Evolutionary conservation across 2,113 vertebrate species (phyloP).

Genomic region (Rhabdomys dilectus): DNA sequence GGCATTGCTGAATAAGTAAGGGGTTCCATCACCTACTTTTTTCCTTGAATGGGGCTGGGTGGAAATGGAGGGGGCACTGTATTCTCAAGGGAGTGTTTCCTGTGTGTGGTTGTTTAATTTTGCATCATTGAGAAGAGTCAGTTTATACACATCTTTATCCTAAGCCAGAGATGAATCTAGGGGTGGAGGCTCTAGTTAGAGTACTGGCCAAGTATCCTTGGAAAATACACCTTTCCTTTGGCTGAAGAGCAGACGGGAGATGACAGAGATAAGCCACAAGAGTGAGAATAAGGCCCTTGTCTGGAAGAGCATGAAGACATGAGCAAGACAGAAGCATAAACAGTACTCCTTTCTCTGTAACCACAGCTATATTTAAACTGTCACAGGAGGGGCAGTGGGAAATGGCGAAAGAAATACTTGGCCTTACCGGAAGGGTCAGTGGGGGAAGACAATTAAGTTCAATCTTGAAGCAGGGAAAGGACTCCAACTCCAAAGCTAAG

Average conservation of each 20-base stretch:
- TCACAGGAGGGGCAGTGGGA: background rate
- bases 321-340: background rate
- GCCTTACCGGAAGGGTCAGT: background rate
- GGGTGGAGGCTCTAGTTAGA: background rate
- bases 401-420: background rate
- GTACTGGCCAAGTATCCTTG: background rate
- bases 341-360: background rate
- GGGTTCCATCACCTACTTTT: background rate
- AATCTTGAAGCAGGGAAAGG: background rate
- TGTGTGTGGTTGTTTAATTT: background rate
- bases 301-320: background rate
- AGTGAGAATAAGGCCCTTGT: background rate
- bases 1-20: background rate
- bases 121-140: background rate
- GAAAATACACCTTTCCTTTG: background rate
- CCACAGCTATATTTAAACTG: background rate
- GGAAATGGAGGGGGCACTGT: background rate
- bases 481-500: background rate
- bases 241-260: background rate
- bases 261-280: background rate
- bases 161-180: background rate
- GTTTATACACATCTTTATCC: background rate
- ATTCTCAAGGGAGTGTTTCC: background rate
- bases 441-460: background rate
- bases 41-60: background rate